Evolutionary conservation across 2,113 vertebrate species (phyloP).

Genomic region (Genyomyrus donnyi): DNA sequence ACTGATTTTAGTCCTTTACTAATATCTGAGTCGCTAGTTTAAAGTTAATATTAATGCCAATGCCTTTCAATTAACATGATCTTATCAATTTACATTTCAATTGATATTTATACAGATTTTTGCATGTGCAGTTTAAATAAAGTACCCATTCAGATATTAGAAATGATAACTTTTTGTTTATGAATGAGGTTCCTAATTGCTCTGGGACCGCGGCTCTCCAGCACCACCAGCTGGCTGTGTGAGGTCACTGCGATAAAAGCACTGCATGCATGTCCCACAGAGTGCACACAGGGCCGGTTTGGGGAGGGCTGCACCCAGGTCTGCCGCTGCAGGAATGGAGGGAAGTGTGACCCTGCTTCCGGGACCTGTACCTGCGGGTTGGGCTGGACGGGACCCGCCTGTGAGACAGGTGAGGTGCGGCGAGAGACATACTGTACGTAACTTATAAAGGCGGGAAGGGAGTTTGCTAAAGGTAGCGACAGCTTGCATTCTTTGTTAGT

Average conservation of each 20-base stretch:
- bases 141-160: too few species aligned
- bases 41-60: neutral
- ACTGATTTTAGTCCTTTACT: neutral
- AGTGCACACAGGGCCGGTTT: slow-evolving; percentile 61
- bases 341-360: slow-evolving; percentile 50
- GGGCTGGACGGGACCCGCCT: slow-evolving; percentile 76
- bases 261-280: slow-evolving; percentile 47
- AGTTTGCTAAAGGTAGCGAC: neutral
- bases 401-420: slow-evolving; percentile 62
- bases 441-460: neutral
- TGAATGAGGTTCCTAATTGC: neutral
- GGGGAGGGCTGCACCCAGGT: slow-evolving; percentile 59
- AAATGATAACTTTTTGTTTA: neutral
- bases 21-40: neutral
- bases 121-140: neutral
- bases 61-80: neutral
- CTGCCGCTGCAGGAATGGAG: slow-evolving; percentile 75
- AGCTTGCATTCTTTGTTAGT: neutral
- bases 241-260: neutral
- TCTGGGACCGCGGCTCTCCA: neutral
- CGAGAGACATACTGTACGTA: neutral
- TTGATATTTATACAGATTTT: neutral
- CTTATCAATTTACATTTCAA: neutral
- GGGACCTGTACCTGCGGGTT: slow-evolving; percentile 76
- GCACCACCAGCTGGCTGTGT: neutral